Evolutionary conservation across 1,140 invertebrate species (phyloP).

Genomic region (Macrobrachium rosenbergii): DNA sequence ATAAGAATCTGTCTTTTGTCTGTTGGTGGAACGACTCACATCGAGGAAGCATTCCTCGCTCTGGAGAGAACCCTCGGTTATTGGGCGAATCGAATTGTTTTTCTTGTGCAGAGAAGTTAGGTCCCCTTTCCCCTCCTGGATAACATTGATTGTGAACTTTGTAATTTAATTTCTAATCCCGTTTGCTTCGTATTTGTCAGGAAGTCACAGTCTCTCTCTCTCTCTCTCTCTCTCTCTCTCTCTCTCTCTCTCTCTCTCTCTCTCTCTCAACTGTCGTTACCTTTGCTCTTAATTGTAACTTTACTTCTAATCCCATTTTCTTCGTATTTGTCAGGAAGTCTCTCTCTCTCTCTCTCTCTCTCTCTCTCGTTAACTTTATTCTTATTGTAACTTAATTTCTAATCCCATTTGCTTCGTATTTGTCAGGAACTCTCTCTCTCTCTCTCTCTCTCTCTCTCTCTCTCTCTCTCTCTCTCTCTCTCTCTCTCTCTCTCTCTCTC

Average conservation of each 20-base stretch:
- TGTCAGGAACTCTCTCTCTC: constrained; percentile 14
- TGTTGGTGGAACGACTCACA: background rate
- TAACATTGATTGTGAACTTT: too few species aligned
- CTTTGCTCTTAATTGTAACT: background rate
- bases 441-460: constrained; percentile 25
- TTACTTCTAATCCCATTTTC: too few species aligned
- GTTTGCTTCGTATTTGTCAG: background rate
- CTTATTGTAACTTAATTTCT: background rate
- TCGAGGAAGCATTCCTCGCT: too few species aligned
- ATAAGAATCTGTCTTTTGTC: background rate
- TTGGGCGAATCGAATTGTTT: too few species aligned
- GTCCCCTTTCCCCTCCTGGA: too few species aligned
- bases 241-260: background rate
- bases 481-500: background rate
- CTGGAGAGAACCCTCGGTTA: too few species aligned
- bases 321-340: background rate
- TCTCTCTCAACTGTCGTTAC: background rate
- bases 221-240: background rate
- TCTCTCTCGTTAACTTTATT: background rate
- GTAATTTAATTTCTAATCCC: background rate
- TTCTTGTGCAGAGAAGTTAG: too few species aligned
- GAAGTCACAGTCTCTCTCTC: background rate
- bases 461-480: background rate
- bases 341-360: constrained; percentile 28
- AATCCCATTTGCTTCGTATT: background rate